Conservation (phyloP, 2,113 vertebrate genomes). For the Epinephelus cyanopodus region DNA sequence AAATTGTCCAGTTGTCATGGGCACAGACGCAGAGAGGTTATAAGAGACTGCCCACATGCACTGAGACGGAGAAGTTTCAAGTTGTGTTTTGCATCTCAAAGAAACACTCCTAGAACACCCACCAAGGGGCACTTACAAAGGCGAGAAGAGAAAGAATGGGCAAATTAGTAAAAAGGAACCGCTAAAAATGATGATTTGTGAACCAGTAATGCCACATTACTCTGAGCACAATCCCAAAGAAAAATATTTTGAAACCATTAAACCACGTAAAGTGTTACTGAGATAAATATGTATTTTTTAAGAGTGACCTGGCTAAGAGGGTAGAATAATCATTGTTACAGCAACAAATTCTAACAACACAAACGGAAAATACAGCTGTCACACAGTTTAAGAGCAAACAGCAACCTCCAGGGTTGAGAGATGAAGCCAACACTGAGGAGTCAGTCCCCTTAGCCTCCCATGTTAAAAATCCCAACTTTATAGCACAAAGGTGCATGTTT, state of each 20-base stretch:
- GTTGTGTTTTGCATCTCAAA: constrained; percentile 31
- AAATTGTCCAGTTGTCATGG: constrained; percentile 68
- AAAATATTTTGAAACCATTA: not conserved
- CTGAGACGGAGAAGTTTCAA: not conserved
- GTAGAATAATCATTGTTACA: no score
- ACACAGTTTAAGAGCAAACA: no score
- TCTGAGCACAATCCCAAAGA: not conserved
- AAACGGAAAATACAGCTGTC: no score
- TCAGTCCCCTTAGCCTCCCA: no score
- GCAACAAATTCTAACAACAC: no score
- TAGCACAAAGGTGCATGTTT: no score
- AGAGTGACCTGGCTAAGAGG: no score
- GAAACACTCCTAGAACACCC: not conserved
- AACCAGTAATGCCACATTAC: not conserved
- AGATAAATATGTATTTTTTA: no score
- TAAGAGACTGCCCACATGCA: not conserved
- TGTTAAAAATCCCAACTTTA: no score
- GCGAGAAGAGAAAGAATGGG: not conserved
- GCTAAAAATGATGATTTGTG: not conserved
- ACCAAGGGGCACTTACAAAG: not conserved
- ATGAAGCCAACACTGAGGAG: no score
- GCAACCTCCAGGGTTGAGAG: no score
- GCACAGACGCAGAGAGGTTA: constrained; percentile 45
- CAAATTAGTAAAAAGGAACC: not conserved
- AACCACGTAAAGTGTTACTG: no score